Base-by-base conservation (phyloP, 2,888 invertebrate genomes). In the Hermodice carunculata region DNA sequence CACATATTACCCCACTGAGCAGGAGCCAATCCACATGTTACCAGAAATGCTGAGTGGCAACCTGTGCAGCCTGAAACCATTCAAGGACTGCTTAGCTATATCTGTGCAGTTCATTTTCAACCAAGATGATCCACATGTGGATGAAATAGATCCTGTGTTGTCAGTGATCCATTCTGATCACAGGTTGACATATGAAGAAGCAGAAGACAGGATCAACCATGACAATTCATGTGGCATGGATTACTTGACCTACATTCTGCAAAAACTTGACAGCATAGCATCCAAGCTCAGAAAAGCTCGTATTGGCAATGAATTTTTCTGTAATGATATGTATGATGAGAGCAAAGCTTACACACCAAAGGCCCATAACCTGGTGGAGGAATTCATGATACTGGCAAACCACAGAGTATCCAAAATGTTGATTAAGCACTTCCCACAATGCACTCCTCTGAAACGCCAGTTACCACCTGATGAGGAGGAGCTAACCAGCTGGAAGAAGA, bases 41-140 rank as follows among this genome's bases (percentile, higher is more conserved):
- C 71, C 71, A 24, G 14, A 46, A 3, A 19, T 28, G n/a, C 54
- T 70, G 5, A 63, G 62, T 32, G 53, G 58, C 17, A 22, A 62
- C 19, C 48, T 59, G 31, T 68, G 67, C 51, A 70, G 69, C 56
- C 43, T 71, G 6, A 43, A 43, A 22, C 56, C 62, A 17, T 48
- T 44, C 14, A 29, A 51, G 29, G 71, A 71, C 22, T 60, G 66
- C 22, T 26, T 67, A 1, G 37, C 70, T 4, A 40, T 64, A 24
- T 64, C 67, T 46, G 65, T 72, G 11, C n/a, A 72, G 34, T 57
- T 49, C 22, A 52, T 17, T 8, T 17, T 68, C 79, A 93, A 93
- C 70, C 88, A 90, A 6, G 95, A 94, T 0, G 92, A 54, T 11
- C 49, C 94, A 76, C 91, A 96, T 57, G 78, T 94, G 2, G 88